Base-by-base conservation (phyloP, 2,113 vertebrate genomes). In the Callorhinus ursinus region DNA sequence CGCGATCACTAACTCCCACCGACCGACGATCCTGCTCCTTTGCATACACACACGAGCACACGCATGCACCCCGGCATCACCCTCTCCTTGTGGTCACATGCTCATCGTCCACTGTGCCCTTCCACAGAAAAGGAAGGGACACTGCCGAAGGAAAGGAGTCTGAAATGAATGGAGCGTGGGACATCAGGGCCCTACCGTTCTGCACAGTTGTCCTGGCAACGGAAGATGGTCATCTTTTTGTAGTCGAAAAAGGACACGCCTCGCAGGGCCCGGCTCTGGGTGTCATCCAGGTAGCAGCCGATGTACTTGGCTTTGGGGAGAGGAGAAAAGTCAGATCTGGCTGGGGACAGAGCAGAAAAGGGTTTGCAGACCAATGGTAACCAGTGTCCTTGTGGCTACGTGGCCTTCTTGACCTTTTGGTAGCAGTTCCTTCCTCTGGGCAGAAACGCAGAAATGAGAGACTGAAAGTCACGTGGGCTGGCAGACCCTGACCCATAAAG, bases 201-300 rank as follows among this genome's bases (percentile, higher is more conserved):
- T 1, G 99, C 99, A 79, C 99, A 99, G 99, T 99, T 99, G 99
- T 99, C 99, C 98, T 99, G 99, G 99, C 99, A 99, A 98, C 99
- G 99, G 98, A 99, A 99, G 95, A 99, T 98, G 19, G 99, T 99
- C 99, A 99, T 99, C 99, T 99, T 99, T 98, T 99, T 99, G 99
- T 99, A 99, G 99, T 99, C 99, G 6, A 99, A 99, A 99, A 99
- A 99, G 97, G 99, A 99, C 93, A 99, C 99, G 39, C 99, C 99
- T 33, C 99, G 99, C 89, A 99, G 99, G 1, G 99, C 99, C 97
- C 99, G 98, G 74, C 97, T 99, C 95, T 99, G 99, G 72, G 99
- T 99, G 98, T 99, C 98, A 97, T 99, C 99, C 39, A 99, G 93
- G 94, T 99, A 99, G 98, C 99, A 99, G 98, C 99, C 99, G 0